phyloP scores from a whole-genome alignment of 2,797 vertebrate genomes.

The Chiroxiphia lanceolata region DNA sequence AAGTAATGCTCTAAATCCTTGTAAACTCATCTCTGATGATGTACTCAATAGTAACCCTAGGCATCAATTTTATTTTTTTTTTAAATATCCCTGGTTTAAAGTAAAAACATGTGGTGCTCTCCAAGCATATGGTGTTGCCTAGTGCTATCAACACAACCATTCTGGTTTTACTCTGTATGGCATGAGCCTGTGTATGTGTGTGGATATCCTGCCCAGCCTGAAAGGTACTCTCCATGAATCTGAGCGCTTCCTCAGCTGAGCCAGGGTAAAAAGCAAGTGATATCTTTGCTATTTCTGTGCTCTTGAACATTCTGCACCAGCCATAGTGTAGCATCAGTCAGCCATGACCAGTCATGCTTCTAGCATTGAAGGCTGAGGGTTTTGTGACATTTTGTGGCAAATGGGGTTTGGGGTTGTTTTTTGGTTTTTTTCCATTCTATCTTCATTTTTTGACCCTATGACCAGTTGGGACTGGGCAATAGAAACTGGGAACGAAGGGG shows the following conservation, averaged over 20 bases:
- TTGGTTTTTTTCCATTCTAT: neutral
- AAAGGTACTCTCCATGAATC: neutral
- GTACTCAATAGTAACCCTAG: conserved; percentile 75
- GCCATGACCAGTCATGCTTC: neutral
- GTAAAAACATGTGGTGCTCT: conserved; percentile 72
- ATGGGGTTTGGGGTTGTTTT: neutral
- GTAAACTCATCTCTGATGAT: conserved; percentile 79
- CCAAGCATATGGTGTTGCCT: neutral
- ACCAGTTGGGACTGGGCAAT: neutral
- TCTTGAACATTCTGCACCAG: too few relatives aligned
- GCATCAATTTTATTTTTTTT: conserved; percentile 21
- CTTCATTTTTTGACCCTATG: neutral
- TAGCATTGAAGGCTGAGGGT: rapidly evolving
- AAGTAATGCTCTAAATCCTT: conserved; percentile 83
- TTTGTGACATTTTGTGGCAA: neutral
- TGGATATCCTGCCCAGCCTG: neutral
- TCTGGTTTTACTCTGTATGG: neutral
- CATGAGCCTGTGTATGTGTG: neutral
- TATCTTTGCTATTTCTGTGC: neutral
- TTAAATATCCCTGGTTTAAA: conserved; percentile 59
- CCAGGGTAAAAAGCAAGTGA: neutral
- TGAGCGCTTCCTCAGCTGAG: neutral
- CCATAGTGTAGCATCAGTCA: too few relatives aligned
- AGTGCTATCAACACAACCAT: neutral
- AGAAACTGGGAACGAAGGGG: neutral